Conservation (phyloP, 1,140 invertebrate genomes). For the Matsumurasca onukii region DNA sequence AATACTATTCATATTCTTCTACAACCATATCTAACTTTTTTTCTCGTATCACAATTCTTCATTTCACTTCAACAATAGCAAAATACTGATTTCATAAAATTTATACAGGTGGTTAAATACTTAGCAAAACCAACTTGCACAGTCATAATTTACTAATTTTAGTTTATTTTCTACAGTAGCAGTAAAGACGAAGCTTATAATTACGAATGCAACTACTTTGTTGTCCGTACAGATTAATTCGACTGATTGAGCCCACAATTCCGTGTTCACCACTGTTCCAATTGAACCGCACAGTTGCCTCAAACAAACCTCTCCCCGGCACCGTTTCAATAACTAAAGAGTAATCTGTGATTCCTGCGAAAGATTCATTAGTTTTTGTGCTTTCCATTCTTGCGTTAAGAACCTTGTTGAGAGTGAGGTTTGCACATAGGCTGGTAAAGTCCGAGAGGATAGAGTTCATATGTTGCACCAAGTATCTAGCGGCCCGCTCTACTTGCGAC, state of each 20-base stretch:
- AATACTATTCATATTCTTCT: too few relatives aligned
- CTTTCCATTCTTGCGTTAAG: constrained; percentile 34
- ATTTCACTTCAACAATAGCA: too few relatives aligned
- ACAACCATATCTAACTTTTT: too few relatives aligned
- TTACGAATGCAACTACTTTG: constrained; percentile 74
- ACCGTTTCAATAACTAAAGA: constrained; percentile 37
- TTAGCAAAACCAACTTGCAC: too few relatives aligned
- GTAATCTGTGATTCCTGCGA: constrained; percentile 30
- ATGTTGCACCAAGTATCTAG: constrained; percentile 57
- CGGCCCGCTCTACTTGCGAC: constrained; percentile 51
- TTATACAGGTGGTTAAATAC: too few relatives aligned
- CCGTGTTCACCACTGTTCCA: constrained; percentile 24
- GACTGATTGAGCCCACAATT: constrained; percentile 65
- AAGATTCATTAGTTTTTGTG: background rate
- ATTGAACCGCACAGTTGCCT: constrained; percentile 52
- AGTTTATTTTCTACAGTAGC: constrained; percentile 57
- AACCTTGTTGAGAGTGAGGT: constrained; percentile 33
- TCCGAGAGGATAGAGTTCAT: constrained; percentile 62
- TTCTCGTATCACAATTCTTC: too few relatives aligned
- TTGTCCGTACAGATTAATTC: constrained; percentile 74
- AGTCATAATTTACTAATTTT: background rate
- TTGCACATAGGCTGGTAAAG: constrained; percentile 58
- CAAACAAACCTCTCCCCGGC: constrained; percentile 41
- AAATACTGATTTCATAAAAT: too few relatives aligned
- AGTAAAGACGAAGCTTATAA: constrained; percentile 73